phyloP scores from a whole-genome alignment of 2,113 vertebrate species.

The Phoxinus phoxinus region DNA sequence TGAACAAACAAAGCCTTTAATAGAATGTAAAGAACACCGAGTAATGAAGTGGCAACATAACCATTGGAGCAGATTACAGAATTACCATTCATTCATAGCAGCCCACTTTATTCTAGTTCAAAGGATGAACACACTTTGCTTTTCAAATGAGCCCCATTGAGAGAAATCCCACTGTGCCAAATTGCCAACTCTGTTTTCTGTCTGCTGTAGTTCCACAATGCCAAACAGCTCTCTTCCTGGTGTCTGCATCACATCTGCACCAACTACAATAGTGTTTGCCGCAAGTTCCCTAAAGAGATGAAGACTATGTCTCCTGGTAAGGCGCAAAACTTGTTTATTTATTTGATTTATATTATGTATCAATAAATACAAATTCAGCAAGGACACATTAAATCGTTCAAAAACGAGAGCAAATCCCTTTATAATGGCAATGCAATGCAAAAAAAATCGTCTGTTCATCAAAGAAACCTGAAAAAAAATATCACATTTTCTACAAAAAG shows the following conservation, averaged over 20 bases:
- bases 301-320: constrained; percentile 87
- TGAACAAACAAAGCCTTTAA: constrained; percentile 13
- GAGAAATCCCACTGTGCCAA: constrained; percentile 41
- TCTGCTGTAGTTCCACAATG: constrained; percentile 83
- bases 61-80: constrained; percentile 38
- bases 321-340: neutral
- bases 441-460: too few species aligned
- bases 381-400: neutral
- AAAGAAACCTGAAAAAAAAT: too few species aligned
- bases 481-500: neutral
- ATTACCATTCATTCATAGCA: constrained; percentile 51
- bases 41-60: constrained; percentile 34
- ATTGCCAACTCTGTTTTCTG: constrained; percentile 39
- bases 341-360: neutral
- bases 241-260: constrained; percentile 93
- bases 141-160: constrained; percentile 53
- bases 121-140: constrained; percentile 41
- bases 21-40: constrained; percentile 20
- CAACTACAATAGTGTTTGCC: constrained; percentile 90
- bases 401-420: neutral
- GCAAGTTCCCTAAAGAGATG: constrained; percentile 90
- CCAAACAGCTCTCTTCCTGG: constrained; percentile 85
- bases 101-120: constrained; percentile 41
- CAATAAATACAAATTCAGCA: neutral
- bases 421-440: neutral